Percentiles rank a stretch among this genome's conserved stretches.
Conservation (phyloP, 2,797 vertebrate genomes). For the Percopsis omiscomaycus region DNA sequence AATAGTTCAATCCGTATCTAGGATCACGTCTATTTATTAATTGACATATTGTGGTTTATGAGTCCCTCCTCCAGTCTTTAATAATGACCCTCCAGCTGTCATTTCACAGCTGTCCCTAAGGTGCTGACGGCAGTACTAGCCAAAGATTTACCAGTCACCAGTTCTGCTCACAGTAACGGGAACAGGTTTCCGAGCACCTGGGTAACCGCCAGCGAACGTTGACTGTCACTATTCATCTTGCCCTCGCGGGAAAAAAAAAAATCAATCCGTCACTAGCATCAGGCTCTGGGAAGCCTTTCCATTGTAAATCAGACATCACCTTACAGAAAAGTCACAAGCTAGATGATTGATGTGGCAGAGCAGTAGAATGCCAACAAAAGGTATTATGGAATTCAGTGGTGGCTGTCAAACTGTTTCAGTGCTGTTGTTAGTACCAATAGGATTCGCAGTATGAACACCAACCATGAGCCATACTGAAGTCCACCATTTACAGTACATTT, state of each 20-base stretch:
- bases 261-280: conserved; percentile 40
- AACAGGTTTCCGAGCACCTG: conserved; percentile 33
- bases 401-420: not conserved
- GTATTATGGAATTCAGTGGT: not conserved
- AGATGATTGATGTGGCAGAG: conserved; percentile 13
- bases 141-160: conserved; percentile 47
- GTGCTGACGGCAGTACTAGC: conserved; percentile 40
- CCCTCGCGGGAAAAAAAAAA: conserved; percentile 15
- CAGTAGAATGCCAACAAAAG: not conserved
- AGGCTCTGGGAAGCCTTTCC: conserved; percentile 26
- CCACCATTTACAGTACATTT: too few species aligned
- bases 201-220: conserved; percentile 30
- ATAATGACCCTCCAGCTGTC: conserved; percentile 38
- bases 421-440: not conserved
- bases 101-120: conserved; percentile 18
- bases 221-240: conserved; percentile 48
- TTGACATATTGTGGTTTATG: conserved; percentile 41
- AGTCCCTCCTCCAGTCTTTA: too few species aligned
- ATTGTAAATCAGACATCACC: conserved; percentile 33
- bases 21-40: conserved; percentile 13
- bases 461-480: too few species aligned
- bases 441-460: not conserved
- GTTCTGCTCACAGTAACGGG: conserved; percentile 31
- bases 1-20: too few species aligned
- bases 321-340: conserved; percentile 11